Conservation (phyloP, 2,797 vertebrate genomes). For the Platyrinchus mystaceus region DNA sequence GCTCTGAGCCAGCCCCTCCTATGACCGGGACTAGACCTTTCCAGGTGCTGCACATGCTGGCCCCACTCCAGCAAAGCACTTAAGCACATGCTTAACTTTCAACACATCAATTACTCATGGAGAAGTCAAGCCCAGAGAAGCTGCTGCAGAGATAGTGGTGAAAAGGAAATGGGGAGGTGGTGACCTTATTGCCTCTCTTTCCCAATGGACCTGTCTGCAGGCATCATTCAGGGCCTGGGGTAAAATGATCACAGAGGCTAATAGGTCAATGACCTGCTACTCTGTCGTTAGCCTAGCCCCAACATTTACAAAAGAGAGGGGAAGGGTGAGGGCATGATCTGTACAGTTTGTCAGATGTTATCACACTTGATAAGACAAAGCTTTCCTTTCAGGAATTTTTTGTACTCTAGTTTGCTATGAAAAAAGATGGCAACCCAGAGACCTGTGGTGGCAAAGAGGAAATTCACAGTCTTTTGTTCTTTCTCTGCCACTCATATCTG, state of each 20-base stretch:
- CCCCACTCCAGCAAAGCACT: conserved; percentile 49
- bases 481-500: not conserved
- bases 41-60: conserved; percentile 31
- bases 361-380: conserved; percentile 30
- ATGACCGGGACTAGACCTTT: not conserved
- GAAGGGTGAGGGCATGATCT: conserved; percentile 5
- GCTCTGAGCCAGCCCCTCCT: not conserved
- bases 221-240: conserved; percentile 5
- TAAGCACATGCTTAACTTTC: conserved; percentile 60
- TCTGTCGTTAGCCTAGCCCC: not conserved
- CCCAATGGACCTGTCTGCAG: conserved; percentile 24
- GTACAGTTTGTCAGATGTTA: conserved; percentile 56
- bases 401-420: not conserved
- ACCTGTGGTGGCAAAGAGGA: not conserved
- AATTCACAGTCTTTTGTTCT: conserved; percentile 3
- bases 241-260: not conserved
- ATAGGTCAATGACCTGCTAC: conserved; percentile 42
- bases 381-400: conserved; percentile 24
- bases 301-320: conserved; percentile 1
- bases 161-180: conserved; percentile 57
- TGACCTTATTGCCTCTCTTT: conserved; percentile 53
- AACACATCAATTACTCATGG: conserved; percentile 51
- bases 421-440: not conserved
- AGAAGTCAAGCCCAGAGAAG: conserved; percentile 43
- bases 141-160: not conserved